Evolutionary conservation across 2,113 vertebrate species (phyloP), one percentile per base, ranked within the genome.

Genomic region (Pelusios castaneus): DNA sequence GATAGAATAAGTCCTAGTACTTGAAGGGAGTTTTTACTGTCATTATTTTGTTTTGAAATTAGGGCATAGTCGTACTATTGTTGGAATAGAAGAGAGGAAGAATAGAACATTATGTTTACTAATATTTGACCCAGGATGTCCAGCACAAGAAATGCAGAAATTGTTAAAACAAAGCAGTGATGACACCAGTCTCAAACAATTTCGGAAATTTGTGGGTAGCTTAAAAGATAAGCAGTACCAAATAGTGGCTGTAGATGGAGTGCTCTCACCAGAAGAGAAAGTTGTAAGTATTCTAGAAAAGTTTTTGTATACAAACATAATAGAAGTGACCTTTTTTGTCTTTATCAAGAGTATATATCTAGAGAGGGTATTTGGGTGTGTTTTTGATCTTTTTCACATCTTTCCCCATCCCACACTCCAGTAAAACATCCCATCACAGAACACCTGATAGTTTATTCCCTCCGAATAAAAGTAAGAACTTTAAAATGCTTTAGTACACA

Each of bases 211-310:
- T 93, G 88, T 97, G 31, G 92, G 98, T 78, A 97, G 97, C 96
- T 97, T 99, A 87, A 99, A 99, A 96, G 98, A 99, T 97, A 98
- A 97, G 86, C 99, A 99, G 43, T 99, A 99, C 97, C 99, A 99
- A 93, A 97, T 99, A 92, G 98, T 99, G 94, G 95, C 98, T 82
- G 97, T 98, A 93, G 98, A 98, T 91, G 99, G 98, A 4, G 47
- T 98, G 10, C 97, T 99, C 49, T 97, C 99, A n/a, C 85, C 96
- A 51, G 98, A 99, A 82, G 99, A 99, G 93, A 99, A 99, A 97
- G 91, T 92, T 91, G 99, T 99, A 97, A 98, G 98, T 98, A 89
- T 93, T 94, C 47, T 0, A 3, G 45, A 34, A 77, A 88, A n/a
- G 21, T 41, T 91, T 84, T 6, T 75, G 8, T 70, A n/a, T 34